Conservation (phyloP, 1,140 invertebrate genomes). For the Drosophila ambigua region DNA sequence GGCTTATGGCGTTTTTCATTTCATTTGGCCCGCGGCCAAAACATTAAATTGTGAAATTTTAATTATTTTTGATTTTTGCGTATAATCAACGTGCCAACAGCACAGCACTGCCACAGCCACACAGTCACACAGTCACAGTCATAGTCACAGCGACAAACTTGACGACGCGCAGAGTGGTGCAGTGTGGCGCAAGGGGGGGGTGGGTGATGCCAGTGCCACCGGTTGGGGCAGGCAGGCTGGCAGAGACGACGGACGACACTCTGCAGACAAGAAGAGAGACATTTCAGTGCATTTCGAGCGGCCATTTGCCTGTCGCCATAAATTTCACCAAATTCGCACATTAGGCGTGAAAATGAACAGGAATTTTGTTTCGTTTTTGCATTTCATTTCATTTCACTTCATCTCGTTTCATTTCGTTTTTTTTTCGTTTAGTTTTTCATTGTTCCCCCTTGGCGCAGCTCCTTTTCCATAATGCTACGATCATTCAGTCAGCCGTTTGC, state of each 20-base stretch:
- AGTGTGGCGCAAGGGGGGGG: not conserved
- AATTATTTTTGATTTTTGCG: conserved; percentile 83
- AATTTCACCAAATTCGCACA: conserved; percentile 76
- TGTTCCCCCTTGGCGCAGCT: not conserved
- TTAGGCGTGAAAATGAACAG: conserved; percentile 63
- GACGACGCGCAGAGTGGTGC: conserved; percentile 20
- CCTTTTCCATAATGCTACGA: not conserved
- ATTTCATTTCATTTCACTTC: conserved; percentile 11
- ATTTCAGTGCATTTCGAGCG: conserved; percentile 67
- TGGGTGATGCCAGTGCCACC: not conserved
- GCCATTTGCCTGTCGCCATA: conserved; percentile 70
- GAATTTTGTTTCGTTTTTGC: conserved; percentile 21
- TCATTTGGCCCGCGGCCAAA: conserved; percentile 66
- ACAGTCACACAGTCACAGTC: conserved; percentile 13
- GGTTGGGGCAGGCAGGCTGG: not conserved
- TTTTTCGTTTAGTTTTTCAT: not conserved
- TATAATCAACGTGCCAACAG: conserved; percentile 80
- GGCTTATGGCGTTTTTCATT: conserved; percentile 50
- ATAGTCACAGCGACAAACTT: conserved; percentile 33
- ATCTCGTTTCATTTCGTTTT: conserved; percentile 4
- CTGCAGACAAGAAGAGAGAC: conserved; percentile 23
- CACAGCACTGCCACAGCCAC: conserved; percentile 20
- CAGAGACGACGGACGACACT: too few species aligned
- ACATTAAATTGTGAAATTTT: conserved; percentile 82
- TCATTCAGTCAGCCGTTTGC: not conserved